Percentiles rank a stretch among this genome's conserved stretches.
Conservation (phyloP, 30 jellyfish, hydroid and myxozoan species). For the Morbakka virulenta region DNA sequence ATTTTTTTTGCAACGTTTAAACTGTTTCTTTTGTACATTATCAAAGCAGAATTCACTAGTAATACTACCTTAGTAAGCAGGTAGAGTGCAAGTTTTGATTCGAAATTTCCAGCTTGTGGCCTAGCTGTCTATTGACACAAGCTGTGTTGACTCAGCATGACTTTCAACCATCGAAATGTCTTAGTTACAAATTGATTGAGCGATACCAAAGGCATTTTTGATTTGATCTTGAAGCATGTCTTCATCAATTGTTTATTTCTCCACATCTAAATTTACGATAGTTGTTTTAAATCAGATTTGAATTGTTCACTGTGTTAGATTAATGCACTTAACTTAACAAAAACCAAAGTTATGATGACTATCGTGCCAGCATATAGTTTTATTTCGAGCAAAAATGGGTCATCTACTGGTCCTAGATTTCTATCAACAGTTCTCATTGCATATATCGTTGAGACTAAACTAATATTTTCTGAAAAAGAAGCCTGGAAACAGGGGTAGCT, state of each 20-base stretch:
- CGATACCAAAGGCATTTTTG: not conserved
- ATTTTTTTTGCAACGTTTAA: not conserved
- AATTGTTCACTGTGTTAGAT: constrained; percentile 1
- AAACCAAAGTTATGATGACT: constrained; percentile 1
- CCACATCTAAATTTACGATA: not conserved
- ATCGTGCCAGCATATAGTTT: constrained; percentile 11
- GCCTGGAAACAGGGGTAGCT: not conserved
- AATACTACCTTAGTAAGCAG: not conserved
- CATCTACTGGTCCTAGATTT: constrained; percentile 20
- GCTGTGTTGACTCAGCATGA: constrained; percentile 16
- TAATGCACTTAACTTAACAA: constrained; percentile 9
- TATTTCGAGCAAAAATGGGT: not conserved
- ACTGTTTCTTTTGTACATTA: not conserved
- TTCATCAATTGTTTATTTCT: constrained; percentile 16
- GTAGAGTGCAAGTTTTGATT: constrained; percentile 3
- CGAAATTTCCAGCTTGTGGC: constrained; percentile 5
- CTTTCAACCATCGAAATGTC: constrained; percentile 17
- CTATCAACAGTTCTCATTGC: not conserved
- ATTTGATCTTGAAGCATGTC: constrained; percentile 11
- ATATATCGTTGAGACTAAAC: not conserved
- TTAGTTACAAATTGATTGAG: constrained; percentile 1
- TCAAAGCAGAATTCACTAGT: constrained; percentile 3
- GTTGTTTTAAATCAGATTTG: constrained; percentile 1
- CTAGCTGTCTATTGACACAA: not conserved
- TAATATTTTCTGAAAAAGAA: constrained; percentile 1